A percentile compares a stretch with the other conserved stretches of the same genome.
phyloP scores from a whole-genome alignment of 2,797 vertebrate species.

The Erpetoichthys calabaricus region DNA sequence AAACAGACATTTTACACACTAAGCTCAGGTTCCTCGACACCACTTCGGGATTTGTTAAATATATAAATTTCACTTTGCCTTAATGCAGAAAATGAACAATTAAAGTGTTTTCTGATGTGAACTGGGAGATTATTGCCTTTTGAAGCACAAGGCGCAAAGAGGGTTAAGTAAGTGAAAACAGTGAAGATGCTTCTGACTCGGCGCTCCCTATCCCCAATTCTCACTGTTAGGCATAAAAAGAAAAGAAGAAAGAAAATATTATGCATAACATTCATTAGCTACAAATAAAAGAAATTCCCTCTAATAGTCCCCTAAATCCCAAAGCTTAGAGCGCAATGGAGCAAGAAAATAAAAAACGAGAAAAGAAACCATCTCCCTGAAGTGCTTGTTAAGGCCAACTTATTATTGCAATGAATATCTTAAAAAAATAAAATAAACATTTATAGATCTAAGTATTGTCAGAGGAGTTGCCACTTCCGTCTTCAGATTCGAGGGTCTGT shows the following conservation, averaged over 20 bases:
- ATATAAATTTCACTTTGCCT: too few species aligned
- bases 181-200: constrained; percentile 48
- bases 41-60: too few species aligned
- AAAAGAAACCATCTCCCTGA: constrained; percentile 71
- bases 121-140: too few species aligned
- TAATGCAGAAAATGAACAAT: too few species aligned
- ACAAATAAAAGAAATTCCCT: constrained; percentile 72
- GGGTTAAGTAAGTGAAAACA: constrained; percentile 50
- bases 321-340: constrained; percentile 59
- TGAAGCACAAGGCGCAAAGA: constrained; percentile 23
- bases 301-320: constrained; percentile 64
- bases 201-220: constrained; percentile 39
- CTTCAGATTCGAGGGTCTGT: constrained; percentile 39
- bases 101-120: too few species aligned
- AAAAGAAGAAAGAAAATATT: constrained; percentile 48
- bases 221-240: constrained; percentile 39
- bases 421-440: constrained; percentile 57
- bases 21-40: too few species aligned
- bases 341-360: constrained; percentile 45
- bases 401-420: constrained; percentile 68
- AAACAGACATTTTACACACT: too few species aligned
- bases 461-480: constrained; percentile 49
- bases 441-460: constrained; percentile 62
- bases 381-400: constrained; percentile 86
- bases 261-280: constrained; percentile 66